phyloP scores from a whole-genome alignment of 2,797 vertebrate genomes.

The Pangasius mekongensis region DNA sequence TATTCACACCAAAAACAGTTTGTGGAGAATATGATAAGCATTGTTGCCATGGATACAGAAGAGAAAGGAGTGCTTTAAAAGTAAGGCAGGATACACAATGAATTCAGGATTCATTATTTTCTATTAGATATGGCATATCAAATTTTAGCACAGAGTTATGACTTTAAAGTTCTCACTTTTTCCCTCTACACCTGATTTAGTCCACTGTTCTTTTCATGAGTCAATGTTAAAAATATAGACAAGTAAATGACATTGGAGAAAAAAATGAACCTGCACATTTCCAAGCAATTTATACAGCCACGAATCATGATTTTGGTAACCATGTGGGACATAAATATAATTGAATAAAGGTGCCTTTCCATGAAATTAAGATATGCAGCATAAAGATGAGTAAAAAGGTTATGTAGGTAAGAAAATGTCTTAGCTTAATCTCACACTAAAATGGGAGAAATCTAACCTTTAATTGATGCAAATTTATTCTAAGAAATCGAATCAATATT shows the following conservation, averaged over 20 bases:
- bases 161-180: constrained; percentile 24
- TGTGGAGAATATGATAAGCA: constrained; percentile 58
- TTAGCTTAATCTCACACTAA: background rate
- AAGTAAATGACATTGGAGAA: background rate
- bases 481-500: background rate
- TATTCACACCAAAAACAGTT: constrained; percentile 55
- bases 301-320: background rate
- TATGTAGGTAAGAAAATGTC: background rate
- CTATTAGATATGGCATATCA: constrained; percentile 40
- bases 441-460: background rate
- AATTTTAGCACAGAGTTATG: constrained; percentile 37
- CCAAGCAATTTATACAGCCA: constrained; percentile 1
- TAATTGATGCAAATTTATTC: background rate
- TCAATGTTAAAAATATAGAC: constrained; percentile 14
- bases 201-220: background rate
- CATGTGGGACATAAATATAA: background rate
- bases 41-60: constrained; percentile 65
- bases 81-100: constrained; percentile 41
- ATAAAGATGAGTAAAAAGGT: background rate
- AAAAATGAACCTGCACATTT: background rate
- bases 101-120: constrained; percentile 49
- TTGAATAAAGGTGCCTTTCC: background rate
- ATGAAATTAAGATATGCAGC: background rate
- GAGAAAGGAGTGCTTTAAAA: constrained; percentile 50
- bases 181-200: background rate